A percentile compares a stretch with the other conserved stretches of the same genome.
These are phyloP conservation scores for Catharus bicknelli DNA, from an alignment of 2,113 vertebrate genomes.

Conservation along the genomic window DNA sequence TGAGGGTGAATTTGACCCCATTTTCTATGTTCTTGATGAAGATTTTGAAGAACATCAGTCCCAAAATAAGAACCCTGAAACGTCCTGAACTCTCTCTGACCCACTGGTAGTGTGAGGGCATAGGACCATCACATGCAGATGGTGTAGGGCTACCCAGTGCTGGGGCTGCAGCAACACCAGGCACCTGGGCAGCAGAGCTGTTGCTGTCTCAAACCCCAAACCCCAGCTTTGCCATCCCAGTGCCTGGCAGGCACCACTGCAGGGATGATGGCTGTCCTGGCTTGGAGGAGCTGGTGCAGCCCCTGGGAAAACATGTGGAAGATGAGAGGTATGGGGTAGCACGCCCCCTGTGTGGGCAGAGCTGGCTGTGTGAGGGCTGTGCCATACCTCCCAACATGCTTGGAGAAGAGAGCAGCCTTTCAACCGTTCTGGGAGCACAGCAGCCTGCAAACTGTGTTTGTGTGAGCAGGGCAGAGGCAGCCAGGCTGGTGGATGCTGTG, in stretches of 20 bases:
- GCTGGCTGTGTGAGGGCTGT: background rate
- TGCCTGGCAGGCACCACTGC: background rate
- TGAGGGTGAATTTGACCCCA: background rate
- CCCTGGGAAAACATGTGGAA: accelerated
- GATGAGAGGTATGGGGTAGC: background rate
- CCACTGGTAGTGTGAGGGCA: accelerated
- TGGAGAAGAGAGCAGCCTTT: background rate
- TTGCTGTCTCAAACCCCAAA: background rate
- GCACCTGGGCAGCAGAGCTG: background rate
- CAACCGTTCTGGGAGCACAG: accelerated
- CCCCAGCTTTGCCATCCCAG: background rate
- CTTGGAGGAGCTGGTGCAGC: background rate
- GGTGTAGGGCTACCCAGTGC: background rate
- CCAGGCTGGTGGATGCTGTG: background rate
- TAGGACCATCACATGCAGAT: background rate
- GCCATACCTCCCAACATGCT: accelerated
- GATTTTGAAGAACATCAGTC: background rate
- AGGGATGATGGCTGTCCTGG: background rate
- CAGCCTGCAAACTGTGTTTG: accelerated
- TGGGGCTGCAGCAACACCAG: background rate
- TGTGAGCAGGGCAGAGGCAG: background rate
- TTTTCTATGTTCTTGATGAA: background rate
- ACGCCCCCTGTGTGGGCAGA: accelerated
- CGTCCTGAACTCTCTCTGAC: background rate
- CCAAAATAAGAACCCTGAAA: background rate